phyloP scores from a whole-genome alignment of 2,888 invertebrate species.

The Metacarcinus magister region DNA sequence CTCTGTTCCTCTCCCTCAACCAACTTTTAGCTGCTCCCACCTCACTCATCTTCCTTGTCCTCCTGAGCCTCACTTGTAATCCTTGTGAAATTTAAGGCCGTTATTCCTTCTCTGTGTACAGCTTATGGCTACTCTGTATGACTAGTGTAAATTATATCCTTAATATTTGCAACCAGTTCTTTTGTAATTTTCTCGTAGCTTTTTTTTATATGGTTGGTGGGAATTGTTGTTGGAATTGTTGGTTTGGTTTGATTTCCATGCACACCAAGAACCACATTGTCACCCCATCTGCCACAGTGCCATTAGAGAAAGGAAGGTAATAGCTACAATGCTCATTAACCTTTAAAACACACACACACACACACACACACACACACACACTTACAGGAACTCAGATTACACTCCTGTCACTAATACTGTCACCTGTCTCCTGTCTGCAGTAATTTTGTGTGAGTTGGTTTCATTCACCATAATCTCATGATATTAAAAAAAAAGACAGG shows the following conservation, averaged over 20 bases:
- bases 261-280: too few relatives aligned
- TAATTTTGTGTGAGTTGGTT: not conserved
- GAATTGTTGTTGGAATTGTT: too few relatives aligned
- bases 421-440: not conserved
- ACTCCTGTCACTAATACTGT: not conserved
- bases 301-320: not conserved
- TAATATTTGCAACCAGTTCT: not conserved
- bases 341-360: not conserved
- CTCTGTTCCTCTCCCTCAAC: not conserved
- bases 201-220: too few relatives aligned
- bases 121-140: not conserved
- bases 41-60: not conserved
- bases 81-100: not conserved
- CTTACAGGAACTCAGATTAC: not conserved
- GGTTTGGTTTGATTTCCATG: not conserved
- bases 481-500: not conserved
- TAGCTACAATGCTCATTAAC: not conserved
- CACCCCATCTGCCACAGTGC: not conserved
- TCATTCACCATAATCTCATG: not conserved
- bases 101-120: not conserved
- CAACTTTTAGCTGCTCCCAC: not conserved
- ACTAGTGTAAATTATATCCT: not conserved
- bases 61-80: not conserved
- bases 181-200: not conserved
- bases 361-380: not conserved